Percentiles rank a stretch among this genome's conserved stretches.
Conservation (phyloP, 2,888 invertebrate genomes). For the Glyphotaelius pellucidus region DNA sequence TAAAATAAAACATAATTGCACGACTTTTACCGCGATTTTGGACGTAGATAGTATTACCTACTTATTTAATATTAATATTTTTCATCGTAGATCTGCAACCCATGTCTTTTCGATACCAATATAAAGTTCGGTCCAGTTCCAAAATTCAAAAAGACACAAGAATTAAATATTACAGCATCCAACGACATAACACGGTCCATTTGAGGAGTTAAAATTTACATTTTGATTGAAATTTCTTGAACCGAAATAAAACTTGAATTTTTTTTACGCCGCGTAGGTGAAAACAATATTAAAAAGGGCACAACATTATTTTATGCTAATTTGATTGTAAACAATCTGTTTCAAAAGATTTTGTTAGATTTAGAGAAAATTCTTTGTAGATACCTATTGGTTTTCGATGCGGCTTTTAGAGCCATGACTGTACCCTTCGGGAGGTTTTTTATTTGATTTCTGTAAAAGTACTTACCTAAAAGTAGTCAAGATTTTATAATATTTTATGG, state of each 20-base stretch:
- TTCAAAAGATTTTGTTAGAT: neutral
- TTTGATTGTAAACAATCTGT: neutral
- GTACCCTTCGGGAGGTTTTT: too few relatives aligned
- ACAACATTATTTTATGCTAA: neutral
- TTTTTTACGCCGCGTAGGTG: neutral
- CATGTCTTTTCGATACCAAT: neutral
- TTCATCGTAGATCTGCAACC: neutral
- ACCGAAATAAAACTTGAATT: neutral
- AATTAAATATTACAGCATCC: constrained; percentile 25
- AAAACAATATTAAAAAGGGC: neutral
- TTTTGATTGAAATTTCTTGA: constrained; percentile 19
- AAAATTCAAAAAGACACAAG: constrained; percentile 11
- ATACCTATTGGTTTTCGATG: neutral
- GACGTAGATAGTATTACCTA: too few relatives aligned
- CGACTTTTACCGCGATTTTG: too few relatives aligned
- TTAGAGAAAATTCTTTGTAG: neutral
- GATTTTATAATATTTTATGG: too few relatives aligned
- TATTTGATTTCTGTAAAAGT: too few relatives aligned
- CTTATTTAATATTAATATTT: neutral
- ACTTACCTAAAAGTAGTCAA: too few relatives aligned
- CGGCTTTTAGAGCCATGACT: too few relatives aligned
- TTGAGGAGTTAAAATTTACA: constrained; percentile 14
- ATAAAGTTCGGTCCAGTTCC: constrained; percentile 4
- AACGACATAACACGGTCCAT: neutral
- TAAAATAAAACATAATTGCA: too few relatives aligned